These are phyloP conservation scores for Salvelinus alpinus DNA, from an alignment of 2,113 vertebrate genomes.

Conservation along the genomic window DNA sequence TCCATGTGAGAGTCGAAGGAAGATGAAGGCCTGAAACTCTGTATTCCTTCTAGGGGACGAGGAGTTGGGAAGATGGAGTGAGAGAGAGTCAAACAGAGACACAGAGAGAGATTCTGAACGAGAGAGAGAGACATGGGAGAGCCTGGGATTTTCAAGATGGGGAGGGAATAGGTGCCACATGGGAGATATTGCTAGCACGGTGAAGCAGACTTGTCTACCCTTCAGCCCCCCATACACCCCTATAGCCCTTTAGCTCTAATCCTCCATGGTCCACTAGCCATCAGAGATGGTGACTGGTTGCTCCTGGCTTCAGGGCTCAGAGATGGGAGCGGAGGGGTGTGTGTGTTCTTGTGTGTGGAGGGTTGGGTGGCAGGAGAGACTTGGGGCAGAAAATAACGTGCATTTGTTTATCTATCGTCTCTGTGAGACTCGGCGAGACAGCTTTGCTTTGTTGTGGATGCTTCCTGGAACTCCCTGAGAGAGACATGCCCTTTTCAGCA, in stretches of 20 bases:
- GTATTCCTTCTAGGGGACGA: slow-evolving; percentile 60
- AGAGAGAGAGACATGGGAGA: too few species aligned
- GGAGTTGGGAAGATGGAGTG: too few species aligned
- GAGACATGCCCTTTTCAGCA: neutral
- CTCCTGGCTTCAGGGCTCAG: slow-evolving; percentile 53
- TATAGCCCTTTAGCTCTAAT: slow-evolving; percentile 62
- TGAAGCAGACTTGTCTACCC: slow-evolving; percentile 47
- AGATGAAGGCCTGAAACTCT: slow-evolving; percentile 66
- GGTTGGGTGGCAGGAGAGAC: slow-evolving; percentile 54
- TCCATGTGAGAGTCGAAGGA: slow-evolving; percentile 65
- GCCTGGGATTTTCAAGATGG: slow-evolving; percentile 23
- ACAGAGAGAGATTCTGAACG: too few species aligned
- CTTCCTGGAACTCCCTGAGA: neutral
- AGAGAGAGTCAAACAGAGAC: too few species aligned
- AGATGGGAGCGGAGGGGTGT: slow-evolving; percentile 46
- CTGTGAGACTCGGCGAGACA: slow-evolving; percentile 16
- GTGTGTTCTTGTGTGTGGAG: slow-evolving; percentile 2
- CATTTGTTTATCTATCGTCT: slow-evolving; percentile 66
- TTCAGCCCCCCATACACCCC: slow-evolving; percentile 44
- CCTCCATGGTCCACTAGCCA: slow-evolving; percentile 60
- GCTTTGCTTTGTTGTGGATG: neutral
- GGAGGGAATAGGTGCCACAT: slow-evolving; percentile 65
- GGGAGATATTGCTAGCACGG: slow-evolving; percentile 68
- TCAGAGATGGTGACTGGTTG: slow-evolving; percentile 62
- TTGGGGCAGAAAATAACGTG: slow-evolving; percentile 64